Evolutionary conservation across 2,888 invertebrate species (phyloP), one percentile per base, ranked within the genome.

Genomic region (Smittia aterrima): DNA sequence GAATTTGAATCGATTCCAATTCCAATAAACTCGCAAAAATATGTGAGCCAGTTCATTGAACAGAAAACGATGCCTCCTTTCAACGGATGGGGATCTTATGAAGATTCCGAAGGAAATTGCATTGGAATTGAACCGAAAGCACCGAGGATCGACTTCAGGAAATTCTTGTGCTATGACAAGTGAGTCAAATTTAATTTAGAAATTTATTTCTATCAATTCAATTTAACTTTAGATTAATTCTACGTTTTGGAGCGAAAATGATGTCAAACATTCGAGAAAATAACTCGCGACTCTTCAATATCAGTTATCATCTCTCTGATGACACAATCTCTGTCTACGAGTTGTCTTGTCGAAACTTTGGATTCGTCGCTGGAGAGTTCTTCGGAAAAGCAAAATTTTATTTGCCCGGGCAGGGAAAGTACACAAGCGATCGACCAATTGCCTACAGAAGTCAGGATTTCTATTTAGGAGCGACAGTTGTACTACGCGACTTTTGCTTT

Each of bases 91-190:
- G 96, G 96, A 0, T 88, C 90, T 0, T 92, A 93, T 79, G 94
- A 94, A 76, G 96, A 96, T 80, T 95, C 95, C 0, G 91, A 94
- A 7, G 91, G 91, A 77, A 95, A 95, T 79, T 95, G 95, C 79
- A 87, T 89, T 67, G 89, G 90, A 0, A 88, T 96, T 0, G 88
- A 92, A 77, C 92, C 93, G 0, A 92, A 91, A 80, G 85, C 92
- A 1, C 92, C 92, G 0, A 88, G 89, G 77, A 85, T 86, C 7
- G 92, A 95, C 81, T 91, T 93, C 78, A 87, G 90, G 75, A 93
- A 93, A 81, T 93, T 93, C 79, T 85, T 93, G 75, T 85, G 89
- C 79, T 89, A 91, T 78, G 95, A 95, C 82, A 89, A 89, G 87
- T 91, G 80, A 76, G 78, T 66, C 27, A 72, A 54, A 62, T 73